Percentiles rank a stretch among this genome's conserved stretches.
Conservation (phyloP, 1,140 invertebrate genomes). For the Panulirus ornatus region DNA sequence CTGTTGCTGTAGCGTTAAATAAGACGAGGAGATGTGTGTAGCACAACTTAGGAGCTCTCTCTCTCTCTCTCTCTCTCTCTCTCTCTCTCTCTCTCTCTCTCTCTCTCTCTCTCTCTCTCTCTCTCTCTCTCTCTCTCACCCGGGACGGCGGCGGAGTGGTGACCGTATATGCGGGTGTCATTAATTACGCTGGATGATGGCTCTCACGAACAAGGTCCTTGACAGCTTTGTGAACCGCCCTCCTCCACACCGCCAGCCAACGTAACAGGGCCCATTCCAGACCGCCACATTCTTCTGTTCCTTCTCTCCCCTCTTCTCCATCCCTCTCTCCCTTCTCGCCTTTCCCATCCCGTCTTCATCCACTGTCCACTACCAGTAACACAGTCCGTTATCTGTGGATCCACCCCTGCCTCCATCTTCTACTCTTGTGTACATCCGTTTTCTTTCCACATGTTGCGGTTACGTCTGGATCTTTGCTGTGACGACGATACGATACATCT, state of each 20-base stretch:
- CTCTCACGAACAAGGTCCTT: conserved; percentile 48
- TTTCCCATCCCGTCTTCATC: neutral
- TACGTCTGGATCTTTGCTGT: too few relatives aligned
- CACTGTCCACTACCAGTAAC: too few relatives aligned
- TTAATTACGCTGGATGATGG: conserved; percentile 50
- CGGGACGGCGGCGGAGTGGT: neutral
- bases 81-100: neutral
- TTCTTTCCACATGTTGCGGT: too few relatives aligned
- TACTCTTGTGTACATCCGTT: too few relatives aligned
- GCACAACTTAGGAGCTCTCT: neutral
- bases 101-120: neutral
- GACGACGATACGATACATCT: too few relatives aligned
- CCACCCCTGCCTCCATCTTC: too few relatives aligned
- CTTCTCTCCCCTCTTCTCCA: conserved; percentile 8
- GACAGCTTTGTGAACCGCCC: conserved; percentile 40
- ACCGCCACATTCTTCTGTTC: neutral
- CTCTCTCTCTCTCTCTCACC: neutral
- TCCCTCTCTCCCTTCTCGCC: neutral
- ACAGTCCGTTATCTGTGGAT: too few relatives aligned
- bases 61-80: neutral
- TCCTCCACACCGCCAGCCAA: conserved; percentile 12
- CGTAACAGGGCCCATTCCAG: neutral
- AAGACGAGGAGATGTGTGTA: too few relatives aligned
- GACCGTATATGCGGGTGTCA: conserved; percentile 37
- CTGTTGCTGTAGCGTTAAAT: too few relatives aligned